phyloP scores from a whole-genome alignment of 2,797 vertebrate species.

The Liparis tanakae region DNA sequence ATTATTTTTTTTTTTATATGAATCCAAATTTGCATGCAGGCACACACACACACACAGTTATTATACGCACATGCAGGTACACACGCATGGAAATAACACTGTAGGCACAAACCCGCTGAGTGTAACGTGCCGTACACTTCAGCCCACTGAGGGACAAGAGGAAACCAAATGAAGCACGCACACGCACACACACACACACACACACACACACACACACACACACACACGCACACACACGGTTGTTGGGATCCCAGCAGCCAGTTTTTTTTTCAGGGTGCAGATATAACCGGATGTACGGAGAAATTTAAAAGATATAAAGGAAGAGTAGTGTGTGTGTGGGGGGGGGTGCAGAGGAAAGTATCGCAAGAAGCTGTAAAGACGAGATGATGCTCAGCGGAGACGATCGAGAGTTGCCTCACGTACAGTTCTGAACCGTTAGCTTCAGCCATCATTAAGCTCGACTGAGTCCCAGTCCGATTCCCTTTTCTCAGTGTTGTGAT shows the following conservation, averaged over 20 bases:
- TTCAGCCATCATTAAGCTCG: slow-evolving; percentile 64
- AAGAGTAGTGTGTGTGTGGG: background rate
- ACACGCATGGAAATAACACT: slow-evolving; percentile 66
- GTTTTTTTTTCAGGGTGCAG: slow-evolving; percentile 51
- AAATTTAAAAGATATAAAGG: slow-evolving; percentile 7
- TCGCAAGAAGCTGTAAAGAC: background rate
- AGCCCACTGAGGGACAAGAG: slow-evolving; percentile 32
- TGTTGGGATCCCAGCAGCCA: slow-evolving; percentile 59
- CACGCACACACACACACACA: slow-evolving; percentile 7
- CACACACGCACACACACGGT: slow-evolving; percentile 13
- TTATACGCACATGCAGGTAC: slow-evolving; percentile 51
- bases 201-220: slow-evolving; percentile 8
- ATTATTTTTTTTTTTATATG: too few species aligned
- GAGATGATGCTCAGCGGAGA: slow-evolving; percentile 8
- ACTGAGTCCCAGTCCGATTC: slow-evolving; percentile 40
- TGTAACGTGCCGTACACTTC: slow-evolving; percentile 24
- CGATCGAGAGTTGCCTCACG: slow-evolving; percentile 5
- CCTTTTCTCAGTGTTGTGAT: slow-evolving; percentile 54
- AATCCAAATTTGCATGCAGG: slow-evolving; percentile 57
- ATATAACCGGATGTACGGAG: slow-evolving; percentile 5
- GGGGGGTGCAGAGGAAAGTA: background rate
- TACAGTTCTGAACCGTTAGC: slow-evolving; percentile 35
- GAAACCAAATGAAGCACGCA: slow-evolving; percentile 11
- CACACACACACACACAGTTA: slow-evolving; percentile 33
- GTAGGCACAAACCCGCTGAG: slow-evolving; percentile 56